phyloP scores from a whole-genome alignment of 2,797 vertebrate genomes.

The Holocentrus rufus region DNA sequence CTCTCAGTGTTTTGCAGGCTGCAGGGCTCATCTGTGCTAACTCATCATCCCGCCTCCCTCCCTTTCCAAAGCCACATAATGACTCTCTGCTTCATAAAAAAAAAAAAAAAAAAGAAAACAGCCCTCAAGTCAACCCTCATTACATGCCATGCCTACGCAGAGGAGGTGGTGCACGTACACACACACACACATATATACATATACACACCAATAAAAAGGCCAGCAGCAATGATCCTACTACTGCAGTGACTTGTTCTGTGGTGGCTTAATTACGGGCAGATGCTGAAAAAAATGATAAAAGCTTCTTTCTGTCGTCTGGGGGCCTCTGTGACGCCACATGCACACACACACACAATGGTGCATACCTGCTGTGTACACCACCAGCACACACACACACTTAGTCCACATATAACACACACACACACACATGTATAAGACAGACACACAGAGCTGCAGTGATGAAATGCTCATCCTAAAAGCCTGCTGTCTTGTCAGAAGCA shows the following conservation, averaged over 20 bases:
- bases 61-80: slow-evolving; percentile 76
- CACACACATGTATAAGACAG: neutral
- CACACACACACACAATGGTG: slow-evolving; percentile 14
- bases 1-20: slow-evolving; percentile 51
- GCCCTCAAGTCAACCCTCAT: slow-evolving; percentile 35
- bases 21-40: slow-evolving; percentile 64
- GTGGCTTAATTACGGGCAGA: slow-evolving; percentile 74
- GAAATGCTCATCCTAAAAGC: neutral
- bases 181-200: slow-evolving; percentile 23
- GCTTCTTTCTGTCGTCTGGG: slow-evolving; percentile 56
- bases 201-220: slow-evolving; percentile 32
- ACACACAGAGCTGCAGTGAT: neutral
- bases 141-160: slow-evolving; percentile 36
- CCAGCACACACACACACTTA: neutral
- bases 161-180: slow-evolving; percentile 20
- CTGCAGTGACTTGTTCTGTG: slow-evolving; percentile 79
- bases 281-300: slow-evolving; percentile 66
- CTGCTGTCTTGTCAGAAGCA: slow-evolving; percentile 2
- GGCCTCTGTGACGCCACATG: slow-evolving; percentile 50
- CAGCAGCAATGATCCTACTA: slow-evolving; percentile 51
- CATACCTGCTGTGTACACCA: neutral
- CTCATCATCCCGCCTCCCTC: slow-evolving; percentile 25
- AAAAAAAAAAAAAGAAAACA: slow-evolving; percentile 27
- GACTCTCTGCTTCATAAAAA: slow-evolving; percentile 62
- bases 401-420: neutral